A percentile compares a stretch with the other conserved stretches of the same genome.
Conservation (phyloP, 2,888 invertebrate species). For the Brenthis ino region DNA sequence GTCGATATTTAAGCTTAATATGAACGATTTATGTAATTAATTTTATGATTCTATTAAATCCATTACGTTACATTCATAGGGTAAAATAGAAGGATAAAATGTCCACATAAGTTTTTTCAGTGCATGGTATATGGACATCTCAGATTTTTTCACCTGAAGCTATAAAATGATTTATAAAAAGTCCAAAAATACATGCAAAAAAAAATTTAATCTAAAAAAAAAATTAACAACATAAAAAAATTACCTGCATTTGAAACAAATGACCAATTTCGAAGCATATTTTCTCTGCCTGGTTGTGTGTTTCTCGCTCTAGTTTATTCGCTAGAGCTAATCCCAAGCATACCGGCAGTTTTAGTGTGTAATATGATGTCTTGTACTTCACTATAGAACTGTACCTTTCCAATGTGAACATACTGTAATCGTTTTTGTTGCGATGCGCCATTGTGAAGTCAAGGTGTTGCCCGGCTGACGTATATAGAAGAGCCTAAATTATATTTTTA, state of each 20-base stretch:
- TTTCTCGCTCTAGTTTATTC: constrained; percentile 84
- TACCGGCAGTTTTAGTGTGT: constrained; percentile 94
- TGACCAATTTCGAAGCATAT: constrained; percentile 94
- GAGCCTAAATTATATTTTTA: constrained; percentile 52
- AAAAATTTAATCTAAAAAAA: too few relatives aligned
- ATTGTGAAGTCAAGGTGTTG: constrained; percentile 90
- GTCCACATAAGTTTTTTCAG: too few relatives aligned
- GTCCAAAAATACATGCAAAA: too few relatives aligned
- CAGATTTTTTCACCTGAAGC: too few relatives aligned
- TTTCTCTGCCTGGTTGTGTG: constrained; percentile 87
- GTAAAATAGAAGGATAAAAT: too few relatives aligned
- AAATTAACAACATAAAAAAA: constrained; percentile 29
- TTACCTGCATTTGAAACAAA: constrained; percentile 94
- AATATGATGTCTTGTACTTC: constrained; percentile 94
- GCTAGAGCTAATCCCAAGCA: constrained; percentile 91
- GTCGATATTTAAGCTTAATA: too few relatives aligned
- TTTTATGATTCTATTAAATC: too few relatives aligned
- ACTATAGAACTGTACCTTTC: constrained; percentile 92
- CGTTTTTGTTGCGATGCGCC: constrained; percentile 60
- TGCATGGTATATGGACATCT: too few relatives aligned
- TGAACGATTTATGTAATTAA: too few relatives aligned
- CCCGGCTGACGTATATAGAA: constrained; percentile 87
- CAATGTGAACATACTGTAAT: constrained; percentile 85
- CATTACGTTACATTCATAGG: too few relatives aligned
- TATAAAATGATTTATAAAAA: too few relatives aligned